Evolutionary conservation across 2,113 vertebrate genomes (phyloP).

Genomic region (Dolichallabes microphthalmus): DNA sequence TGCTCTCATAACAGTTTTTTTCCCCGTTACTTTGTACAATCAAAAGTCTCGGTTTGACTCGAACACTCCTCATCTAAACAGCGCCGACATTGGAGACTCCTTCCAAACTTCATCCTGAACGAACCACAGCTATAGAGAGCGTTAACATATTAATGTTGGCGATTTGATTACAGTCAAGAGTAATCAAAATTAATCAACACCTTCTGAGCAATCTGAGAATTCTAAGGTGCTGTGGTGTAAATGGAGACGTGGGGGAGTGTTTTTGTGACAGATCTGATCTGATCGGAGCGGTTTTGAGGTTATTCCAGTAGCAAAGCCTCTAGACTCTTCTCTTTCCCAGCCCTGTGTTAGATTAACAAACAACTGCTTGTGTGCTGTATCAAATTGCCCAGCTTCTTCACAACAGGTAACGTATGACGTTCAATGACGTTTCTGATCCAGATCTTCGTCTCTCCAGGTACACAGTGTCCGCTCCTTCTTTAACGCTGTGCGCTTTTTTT

Average conservation of each 20-base stretch:
- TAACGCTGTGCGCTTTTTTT: slow-evolving; percentile 53
- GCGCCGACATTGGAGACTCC: neutral
- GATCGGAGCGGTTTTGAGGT: slow-evolving; percentile 58
- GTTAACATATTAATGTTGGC: neutral
- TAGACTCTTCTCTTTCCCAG: slow-evolving; percentile 49
- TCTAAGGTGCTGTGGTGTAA: neutral
- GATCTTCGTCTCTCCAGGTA: slow-evolving; percentile 66
- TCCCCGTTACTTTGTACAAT: no score
- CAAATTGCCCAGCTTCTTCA: neutral
- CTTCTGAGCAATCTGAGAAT: neutral
- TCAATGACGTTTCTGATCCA: slow-evolving; percentile 58
- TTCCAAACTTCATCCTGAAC: neutral
- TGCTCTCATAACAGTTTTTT: no score
- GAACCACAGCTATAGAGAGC: neutral
- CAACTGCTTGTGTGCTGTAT: neutral
- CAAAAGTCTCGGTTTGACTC: no score
- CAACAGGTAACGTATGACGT: slow-evolving; percentile 58
- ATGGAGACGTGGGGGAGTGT: neutral
- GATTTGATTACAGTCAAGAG: neutral
- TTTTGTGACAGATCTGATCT: neutral
- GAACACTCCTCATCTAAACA: no score
- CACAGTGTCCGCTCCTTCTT: slow-evolving; percentile 44
- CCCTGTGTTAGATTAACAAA: slow-evolving; percentile 54
- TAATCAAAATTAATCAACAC: neutral
- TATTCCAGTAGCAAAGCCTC: slow-evolving; percentile 62